Base-by-base conservation (phyloP, 2,797 vertebrate species). In the Lutjanus campechanus region DNA sequence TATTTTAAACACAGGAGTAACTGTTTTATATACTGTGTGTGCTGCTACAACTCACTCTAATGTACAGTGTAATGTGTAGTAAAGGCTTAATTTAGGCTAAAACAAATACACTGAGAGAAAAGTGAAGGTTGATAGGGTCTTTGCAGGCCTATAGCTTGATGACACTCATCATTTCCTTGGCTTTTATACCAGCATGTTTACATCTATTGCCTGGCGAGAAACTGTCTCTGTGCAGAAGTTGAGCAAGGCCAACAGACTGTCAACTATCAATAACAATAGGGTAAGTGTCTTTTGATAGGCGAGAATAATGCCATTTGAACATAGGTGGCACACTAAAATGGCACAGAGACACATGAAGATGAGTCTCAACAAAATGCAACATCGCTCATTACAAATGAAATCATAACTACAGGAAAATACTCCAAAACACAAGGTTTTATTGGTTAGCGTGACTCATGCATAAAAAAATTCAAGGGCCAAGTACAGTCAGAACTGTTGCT, bases 151-250 rank as follows among this genome's bases (percentile, higher is more conserved):
- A 15, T 12, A 46, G 64, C 19, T 11, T 5, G 19, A 54, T n/a
- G 53, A 29, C 75, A 53, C 46, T 55, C 50, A 25, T 71, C 60
- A n/a, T 47, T 60, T 58, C 47, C 36, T 49, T 10, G 20, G 55
- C 67, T 73, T 85, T 78, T 65, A 69, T 13, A 72, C 17, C 2
- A 9, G 19, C 40, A 7, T 75, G 83, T 82, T 66, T 76, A 76
- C 78, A 68, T 73, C 10, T 11, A 50, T 46, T 55, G 69, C 60
- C 43, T 74, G 41, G 20, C 56, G 69, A 66, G 54, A 72, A 73
- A 72, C 75, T 20, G 49, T 73, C 50, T 78, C 47, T 22, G 11
- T 46, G 46, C 19, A 64, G 61, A 58, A 29, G 46, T 0, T 19
- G 63, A 80, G 47, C 67, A 25, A 69, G 51, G 36, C 44, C 49